Evolutionary conservation across 1,140 invertebrate species (phyloP), one percentile per base, ranked within the genome.

Genomic region (Semibalanus balanoides): DNA sequence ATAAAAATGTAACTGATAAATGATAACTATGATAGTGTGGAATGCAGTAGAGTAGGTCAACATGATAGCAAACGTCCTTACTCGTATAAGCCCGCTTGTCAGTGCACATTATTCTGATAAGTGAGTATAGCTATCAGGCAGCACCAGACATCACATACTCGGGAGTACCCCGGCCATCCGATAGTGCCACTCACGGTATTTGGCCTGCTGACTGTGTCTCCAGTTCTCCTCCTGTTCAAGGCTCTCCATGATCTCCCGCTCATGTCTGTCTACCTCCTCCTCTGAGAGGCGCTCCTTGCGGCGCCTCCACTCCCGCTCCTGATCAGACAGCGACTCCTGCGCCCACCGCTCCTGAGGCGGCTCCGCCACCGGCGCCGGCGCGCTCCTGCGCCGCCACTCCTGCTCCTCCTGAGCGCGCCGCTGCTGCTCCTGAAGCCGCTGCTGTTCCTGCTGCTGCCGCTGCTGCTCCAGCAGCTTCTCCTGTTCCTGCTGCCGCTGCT

Each of bases 211-310:
- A 25, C 87, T 82, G 76, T 86, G 84, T 29, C 84, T 82, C 31
- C 86, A 79, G 77, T 86, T 86, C 79, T 87, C 85, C 31, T 86
- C 86, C 64, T 86, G 80, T 80, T 91, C 89, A 0, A 91, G 85
- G 30, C 87, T 86, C 78, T 90, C 90, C 73, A 90, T 90, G 30
- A 91, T 91, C 79, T 91, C 90, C 31, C 88, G 84, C 82, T 91
- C 89, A 77, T 90, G 91, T 80, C 89, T 90, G 0, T 86, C 86
- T 35, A 89, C 86, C 80, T 92, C 90, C 78, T 91, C 90, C 51
- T 64, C 51, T 11, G 51, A 64, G 14, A 64, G 22, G 14, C 22
- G 51, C 51, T 64, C 51, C 51, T 64, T 64, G 51, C 51, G 51
- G 51, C 51, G 51, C 7, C 51, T 7, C 51, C 51, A 64, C 51